Base-by-base conservation (phyloP, 2,888 invertebrate genomes). In the Erpobdella octoculata region DNA sequence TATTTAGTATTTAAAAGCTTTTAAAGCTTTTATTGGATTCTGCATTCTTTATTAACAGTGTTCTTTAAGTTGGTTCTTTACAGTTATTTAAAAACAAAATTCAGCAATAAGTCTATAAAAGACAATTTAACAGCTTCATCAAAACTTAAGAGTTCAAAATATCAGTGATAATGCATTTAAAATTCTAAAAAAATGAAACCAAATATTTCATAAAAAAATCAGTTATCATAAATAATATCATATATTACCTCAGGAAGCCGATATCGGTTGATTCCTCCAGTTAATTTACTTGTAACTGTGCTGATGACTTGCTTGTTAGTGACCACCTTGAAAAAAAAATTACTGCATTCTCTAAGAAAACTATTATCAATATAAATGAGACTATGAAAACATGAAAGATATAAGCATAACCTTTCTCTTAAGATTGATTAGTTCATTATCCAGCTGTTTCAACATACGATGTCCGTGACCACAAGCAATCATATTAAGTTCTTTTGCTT, bases 291-390 rank as follows among this genome's bases (percentile, higher is more conserved):
- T 82, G 92, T 92, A 81, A 92, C 86, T 61, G 91, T 88, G 80
- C 93, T 92, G 76, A 94, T 88, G 79, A 89, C 89, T 83, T 95
- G 94, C 81, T 95, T 94, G 84, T 94, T 93, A 78, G 90, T 89
- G 84, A 95, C 95, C 72, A 96, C 92, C 94, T 94, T 74, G 37
- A 77, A 68, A 58, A 12, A 12, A 28, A n/a, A 9, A 12, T 41
- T 12, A 41, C 12, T 41, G n/a, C 46, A n/a, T n/a, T n/a, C 46
- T 41, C 12, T 41, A n/a, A 33, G 73, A 74, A 71, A 35, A 38
- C 36, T 2, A 8, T n/a, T 5, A 12, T 35, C 15, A 2, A 31
- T 64, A 15, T 35, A 36, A 21, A 64, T 35, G 3, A 41, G n/a
- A 41, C n/a, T 41, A n/a, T 15, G n/a, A 15, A 41, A 12, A 12